A percentile compares a stretch with the other conserved stretches of the same genome.
Evolutionary conservation across 2,888 invertebrate species (phyloP).

Genomic region (Druceiella hillmani): DNA sequence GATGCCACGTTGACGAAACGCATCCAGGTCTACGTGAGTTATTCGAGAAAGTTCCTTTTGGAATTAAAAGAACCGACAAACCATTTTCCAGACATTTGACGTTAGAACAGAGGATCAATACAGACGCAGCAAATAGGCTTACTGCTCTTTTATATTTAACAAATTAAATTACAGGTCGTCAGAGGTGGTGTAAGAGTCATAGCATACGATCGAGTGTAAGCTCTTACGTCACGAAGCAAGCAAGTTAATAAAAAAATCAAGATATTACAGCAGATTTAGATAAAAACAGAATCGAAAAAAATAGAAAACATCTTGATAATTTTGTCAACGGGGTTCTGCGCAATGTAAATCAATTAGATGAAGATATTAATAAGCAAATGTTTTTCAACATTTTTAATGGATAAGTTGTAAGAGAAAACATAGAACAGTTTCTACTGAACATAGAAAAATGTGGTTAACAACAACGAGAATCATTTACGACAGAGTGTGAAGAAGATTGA

Average conservation of each 20-base stretch:
- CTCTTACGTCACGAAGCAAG: background rate
- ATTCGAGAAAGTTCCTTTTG: conserved; percentile 11
- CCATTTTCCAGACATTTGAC: background rate
- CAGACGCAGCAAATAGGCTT: conserved; percentile 18
- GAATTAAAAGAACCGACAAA: conserved; percentile 10
- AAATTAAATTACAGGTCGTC: conserved; percentile 20
- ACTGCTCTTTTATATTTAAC: conserved; percentile 12
- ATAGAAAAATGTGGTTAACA: background rate
- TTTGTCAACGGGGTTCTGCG: background rate
- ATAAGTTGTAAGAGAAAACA: background rate
- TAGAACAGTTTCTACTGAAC: background rate
- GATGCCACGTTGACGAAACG: background rate
- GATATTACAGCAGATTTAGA: conserved; percentile 11
- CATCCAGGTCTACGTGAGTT: background rate
- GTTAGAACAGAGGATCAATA: conserved; percentile 16
- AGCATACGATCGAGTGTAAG: conserved; percentile 23
- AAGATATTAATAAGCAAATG: background rate
- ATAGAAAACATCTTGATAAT: background rate
- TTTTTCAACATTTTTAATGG: background rate
- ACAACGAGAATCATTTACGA: background rate
- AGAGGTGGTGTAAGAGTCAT: conserved; percentile 23
- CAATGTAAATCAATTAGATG: background rate
- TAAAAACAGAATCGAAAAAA: background rate
- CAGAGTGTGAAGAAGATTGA: background rate
- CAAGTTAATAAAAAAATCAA: conserved; percentile 20